Percentiles rank a stretch among this genome's conserved stretches.
Evolutionary conservation across 2,888 invertebrate genomes (phyloP).

Genomic region (Metopia argyrocephala): DNA sequence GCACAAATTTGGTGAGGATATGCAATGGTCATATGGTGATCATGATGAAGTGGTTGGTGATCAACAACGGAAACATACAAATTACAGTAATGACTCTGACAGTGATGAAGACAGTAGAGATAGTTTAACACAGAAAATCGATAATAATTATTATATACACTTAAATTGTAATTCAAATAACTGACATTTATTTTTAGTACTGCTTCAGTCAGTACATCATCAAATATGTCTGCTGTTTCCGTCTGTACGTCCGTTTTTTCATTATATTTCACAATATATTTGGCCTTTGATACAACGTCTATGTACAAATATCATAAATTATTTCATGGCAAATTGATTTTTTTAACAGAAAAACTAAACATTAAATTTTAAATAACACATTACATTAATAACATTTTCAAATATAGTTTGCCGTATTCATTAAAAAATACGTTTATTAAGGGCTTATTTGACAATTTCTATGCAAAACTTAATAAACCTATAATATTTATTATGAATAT

Average conservation of each 20-base stretch:
- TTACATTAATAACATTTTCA: too few relatives aligned
- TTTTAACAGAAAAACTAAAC: not conserved
- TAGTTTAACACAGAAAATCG: slow-evolving; percentile 63
- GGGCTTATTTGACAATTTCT: too few relatives aligned
- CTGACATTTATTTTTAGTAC: slow-evolving; percentile 73
- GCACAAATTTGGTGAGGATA: slow-evolving; percentile 85
- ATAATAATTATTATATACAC: slow-evolving; percentile 48
- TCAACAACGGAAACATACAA: not conserved
- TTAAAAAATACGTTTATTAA: too few relatives aligned
- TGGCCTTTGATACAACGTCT: slow-evolving; percentile 74
- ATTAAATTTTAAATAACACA: not conserved
- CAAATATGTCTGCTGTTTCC: slow-evolving; percentile 73
- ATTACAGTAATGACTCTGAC: slow-evolving; percentile 57
- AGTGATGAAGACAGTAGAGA: slow-evolving; percentile 58
- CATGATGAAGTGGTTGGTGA: slow-evolving; percentile 30
- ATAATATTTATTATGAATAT: too few relatives aligned
- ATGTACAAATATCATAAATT: slow-evolving; percentile 71
- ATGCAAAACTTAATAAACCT: too few relatives aligned
- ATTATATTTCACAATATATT: slow-evolving; percentile 70
- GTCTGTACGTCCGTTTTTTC: slow-evolving; percentile 70
- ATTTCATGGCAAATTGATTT: slow-evolving; percentile 70
- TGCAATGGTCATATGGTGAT: slow-evolving; percentile 80
- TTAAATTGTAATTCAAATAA: slow-evolving; percentile 63
- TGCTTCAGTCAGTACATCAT: slow-evolving; percentile 71
- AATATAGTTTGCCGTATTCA: too few relatives aligned